phyloP scores from a whole-genome alignment of 2,888 invertebrate genomes.

The Drosophila infuscata region DNA sequence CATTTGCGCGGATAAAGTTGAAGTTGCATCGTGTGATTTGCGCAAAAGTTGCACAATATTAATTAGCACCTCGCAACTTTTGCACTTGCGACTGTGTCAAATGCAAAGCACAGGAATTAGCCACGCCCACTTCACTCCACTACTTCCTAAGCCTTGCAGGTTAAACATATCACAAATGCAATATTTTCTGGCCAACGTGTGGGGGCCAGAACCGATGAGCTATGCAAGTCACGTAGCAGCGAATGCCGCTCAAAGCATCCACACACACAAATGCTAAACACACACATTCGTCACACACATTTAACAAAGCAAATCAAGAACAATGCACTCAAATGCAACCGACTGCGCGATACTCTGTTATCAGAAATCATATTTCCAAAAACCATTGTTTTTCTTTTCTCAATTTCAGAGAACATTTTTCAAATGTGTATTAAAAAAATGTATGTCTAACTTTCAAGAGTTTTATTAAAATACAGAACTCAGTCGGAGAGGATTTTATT shows the following conservation, averaged over 20 bases:
- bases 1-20: slow-evolving; percentile 43
- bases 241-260: slow-evolving; percentile 54
- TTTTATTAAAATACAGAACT: too few species aligned
- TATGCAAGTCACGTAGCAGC: slow-evolving; percentile 75
- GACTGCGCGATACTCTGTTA: background rate
- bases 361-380: too few species aligned
- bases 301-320: background rate
- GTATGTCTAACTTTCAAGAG: too few species aligned
- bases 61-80: slow-evolving; percentile 73
- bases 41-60: slow-evolving; percentile 72
- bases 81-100: slow-evolving; percentile 22
- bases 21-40: slow-evolving; percentile 45
- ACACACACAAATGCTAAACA: slow-evolving; percentile 13
- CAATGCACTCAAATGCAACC: background rate
- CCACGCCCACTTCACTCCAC: background rate
- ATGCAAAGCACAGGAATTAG: slow-evolving; percentile 26
- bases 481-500: too few species aligned
- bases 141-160: slow-evolving; percentile 37
- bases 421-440: too few species aligned
- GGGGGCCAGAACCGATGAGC: slow-evolving; percentile 70
- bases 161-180: slow-evolving; percentile 77
- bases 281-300: slow-evolving; percentile 7
- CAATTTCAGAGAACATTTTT: background rate
- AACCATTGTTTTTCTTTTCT: background rate
- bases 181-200: slow-evolving; percentile 68